Evolutionary conservation across 2,113 vertebrate genomes (phyloP).

Genomic region (Columba janthina): DNA sequence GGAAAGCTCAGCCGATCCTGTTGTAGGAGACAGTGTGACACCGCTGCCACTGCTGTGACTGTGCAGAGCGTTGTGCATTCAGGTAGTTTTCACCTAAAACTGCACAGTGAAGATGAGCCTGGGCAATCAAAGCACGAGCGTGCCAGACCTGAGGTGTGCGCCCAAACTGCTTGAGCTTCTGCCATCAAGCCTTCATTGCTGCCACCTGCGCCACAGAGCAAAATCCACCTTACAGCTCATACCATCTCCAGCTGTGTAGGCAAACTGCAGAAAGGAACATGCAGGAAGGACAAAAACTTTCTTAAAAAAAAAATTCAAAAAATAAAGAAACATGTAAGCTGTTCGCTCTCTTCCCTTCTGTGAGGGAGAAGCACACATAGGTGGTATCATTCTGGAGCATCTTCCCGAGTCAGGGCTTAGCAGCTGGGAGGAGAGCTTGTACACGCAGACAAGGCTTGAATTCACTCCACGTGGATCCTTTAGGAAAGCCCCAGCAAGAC

Average conservation of each 20-base stretch:
- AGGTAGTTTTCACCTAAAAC: background rate
- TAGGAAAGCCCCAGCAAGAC: background rate
- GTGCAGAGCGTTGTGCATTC: background rate
- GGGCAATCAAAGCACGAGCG: fast-evolving
- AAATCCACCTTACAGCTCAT: background rate
- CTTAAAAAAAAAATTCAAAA: background rate
- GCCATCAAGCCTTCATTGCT: background rate
- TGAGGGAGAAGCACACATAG: background rate
- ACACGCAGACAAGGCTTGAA: background rate
- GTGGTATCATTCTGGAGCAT: background rate
- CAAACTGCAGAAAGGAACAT: background rate
- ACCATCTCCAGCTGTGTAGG: background rate
- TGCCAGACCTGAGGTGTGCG: background rate
- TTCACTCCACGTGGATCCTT: background rate
- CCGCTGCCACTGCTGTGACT: background rate
- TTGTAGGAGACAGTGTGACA: background rate
- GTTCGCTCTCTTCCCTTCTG: background rate
- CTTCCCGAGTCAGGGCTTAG: background rate
- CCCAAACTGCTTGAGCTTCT: background rate
- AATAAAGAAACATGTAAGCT: background rate
- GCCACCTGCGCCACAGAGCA: background rate
- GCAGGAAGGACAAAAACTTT: background rate
- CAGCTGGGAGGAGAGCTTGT: background rate
- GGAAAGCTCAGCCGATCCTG: background rate
- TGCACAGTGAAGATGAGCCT: background rate